Percentiles rank a stretch among this genome's conserved stretches.
Evolutionary conservation across 2,113 vertebrate genomes (phyloP).

Genomic region (Chascanopsetta lugubris): DNA sequence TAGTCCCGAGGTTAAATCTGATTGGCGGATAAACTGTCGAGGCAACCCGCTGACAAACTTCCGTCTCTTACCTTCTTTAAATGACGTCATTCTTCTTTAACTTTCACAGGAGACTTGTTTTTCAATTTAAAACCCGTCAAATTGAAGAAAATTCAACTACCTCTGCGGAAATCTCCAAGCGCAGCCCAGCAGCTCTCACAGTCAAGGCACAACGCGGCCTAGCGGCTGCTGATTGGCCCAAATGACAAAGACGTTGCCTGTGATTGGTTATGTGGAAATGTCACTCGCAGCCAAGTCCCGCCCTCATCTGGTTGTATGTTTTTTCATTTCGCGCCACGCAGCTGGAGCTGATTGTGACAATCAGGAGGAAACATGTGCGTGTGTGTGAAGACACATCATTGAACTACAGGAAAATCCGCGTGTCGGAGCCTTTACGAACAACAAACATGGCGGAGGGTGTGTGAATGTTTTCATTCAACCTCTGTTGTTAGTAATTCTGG

Average conservation of each 20-base stretch:
- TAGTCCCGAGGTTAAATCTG: background rate
- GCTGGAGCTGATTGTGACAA: too few relatives aligned
- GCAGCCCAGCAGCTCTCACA: constrained; percentile 52
- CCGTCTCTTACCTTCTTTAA: constrained; percentile 35
- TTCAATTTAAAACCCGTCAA: background rate
- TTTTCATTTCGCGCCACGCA: background rate
- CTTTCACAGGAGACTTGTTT: background rate
- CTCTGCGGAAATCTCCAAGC: constrained; percentile 14
- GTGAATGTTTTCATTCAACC: too few relatives aligned
- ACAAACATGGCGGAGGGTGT: too few relatives aligned
- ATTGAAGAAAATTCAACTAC: background rate
- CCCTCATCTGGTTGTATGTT: constrained; percentile 1
- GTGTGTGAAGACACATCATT: too few relatives aligned
- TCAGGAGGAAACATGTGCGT: background rate
- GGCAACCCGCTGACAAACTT: background rate
- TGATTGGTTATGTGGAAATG: constrained; percentile 49
- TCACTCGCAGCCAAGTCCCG: constrained; percentile 45
- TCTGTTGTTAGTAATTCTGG: too few relatives aligned
- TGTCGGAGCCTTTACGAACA: too few relatives aligned
- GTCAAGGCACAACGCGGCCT: constrained; percentile 60
- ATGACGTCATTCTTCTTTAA: background rate
- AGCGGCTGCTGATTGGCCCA: constrained; percentile 52
- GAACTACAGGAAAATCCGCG: too few relatives aligned
- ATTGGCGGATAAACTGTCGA: background rate
- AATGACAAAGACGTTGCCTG: background rate